Evolutionary conservation across 2,888 invertebrate genomes (phyloP).

Genomic region (Melieria picta): DNA sequence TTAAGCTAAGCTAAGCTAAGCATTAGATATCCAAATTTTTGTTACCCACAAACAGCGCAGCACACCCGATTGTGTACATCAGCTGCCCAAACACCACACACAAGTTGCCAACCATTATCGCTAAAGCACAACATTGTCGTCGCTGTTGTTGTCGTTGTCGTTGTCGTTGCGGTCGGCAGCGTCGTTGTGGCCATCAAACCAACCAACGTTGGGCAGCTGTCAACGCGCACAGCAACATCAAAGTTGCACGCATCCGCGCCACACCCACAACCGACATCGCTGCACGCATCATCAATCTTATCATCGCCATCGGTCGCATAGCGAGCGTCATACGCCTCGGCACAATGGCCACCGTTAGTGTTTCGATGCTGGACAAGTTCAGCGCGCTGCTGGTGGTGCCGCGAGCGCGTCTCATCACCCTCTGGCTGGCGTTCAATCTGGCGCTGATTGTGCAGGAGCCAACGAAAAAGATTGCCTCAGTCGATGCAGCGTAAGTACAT

Average conservation of each 20-base stretch:
- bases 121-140: not conserved
- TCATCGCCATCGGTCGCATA: conserved; percentile 19
- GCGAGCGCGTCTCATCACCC: conserved; percentile 61
- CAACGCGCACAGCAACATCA: not conserved
- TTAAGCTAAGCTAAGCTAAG: no score
- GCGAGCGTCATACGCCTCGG: no score
- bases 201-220: not conserved
- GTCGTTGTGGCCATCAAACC: not conserved
- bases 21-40: no score
- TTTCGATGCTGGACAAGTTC: conserved; percentile 61
- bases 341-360: conserved; percentile 57
- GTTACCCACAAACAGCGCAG: no score
- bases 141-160: not conserved
- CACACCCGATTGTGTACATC: no score
- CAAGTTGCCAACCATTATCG: no score
- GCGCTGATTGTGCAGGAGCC: conserved; percentile 65
- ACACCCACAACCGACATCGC: not conserved
- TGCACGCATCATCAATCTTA: no score
- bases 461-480: conserved; percentile 61
- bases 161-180: not conserved
- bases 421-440: conserved; percentile 66
- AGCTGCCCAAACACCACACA: no score
- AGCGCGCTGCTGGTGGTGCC: conserved; percentile 59
- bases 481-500: conserved; percentile 66
- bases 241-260: no score